A percentile compares a stretch with the other conserved stretches of the same genome.
Evolutionary conservation across 1,140 invertebrate genomes (phyloP).

Genomic region (Drosophila tsacasi): DNA sequence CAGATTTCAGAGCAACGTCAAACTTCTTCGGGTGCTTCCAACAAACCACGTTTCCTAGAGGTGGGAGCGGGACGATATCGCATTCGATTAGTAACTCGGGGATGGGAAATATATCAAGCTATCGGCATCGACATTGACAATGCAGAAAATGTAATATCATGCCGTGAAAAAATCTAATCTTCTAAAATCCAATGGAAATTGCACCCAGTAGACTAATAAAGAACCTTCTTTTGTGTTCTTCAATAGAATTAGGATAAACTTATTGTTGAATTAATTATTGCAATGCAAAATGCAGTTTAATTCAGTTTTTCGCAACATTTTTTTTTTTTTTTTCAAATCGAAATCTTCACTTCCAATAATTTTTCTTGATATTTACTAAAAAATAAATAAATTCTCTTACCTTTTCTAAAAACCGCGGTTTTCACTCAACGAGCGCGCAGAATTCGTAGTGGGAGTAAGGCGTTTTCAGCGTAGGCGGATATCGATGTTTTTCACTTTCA

Average conservation of each 20-base stretch:
- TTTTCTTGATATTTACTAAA: not conserved
- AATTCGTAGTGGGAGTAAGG: not conserved
- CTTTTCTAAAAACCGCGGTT: not conserved
- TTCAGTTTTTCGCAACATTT: not conserved
- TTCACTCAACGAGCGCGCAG: not conserved
- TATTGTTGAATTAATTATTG: not conserved
- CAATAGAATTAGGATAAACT: no score
- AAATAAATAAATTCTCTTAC: not conserved
- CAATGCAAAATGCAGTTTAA: not conserved
- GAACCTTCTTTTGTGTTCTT: no score
- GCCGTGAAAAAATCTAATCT: no score
- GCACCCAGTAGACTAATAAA: no score
- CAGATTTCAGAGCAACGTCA: conserved; percentile 70
- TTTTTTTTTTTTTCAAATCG: no score
- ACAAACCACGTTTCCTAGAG: conserved; percentile 76
- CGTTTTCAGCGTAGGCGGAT: conserved; percentile 1
- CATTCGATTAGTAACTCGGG: not conserved
- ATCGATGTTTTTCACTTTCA: conserved; percentile 11
- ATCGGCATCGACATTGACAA: not conserved
- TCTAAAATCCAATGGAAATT: no score
- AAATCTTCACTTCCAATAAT: no score
- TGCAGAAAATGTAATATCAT: no score
- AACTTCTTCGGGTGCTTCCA: conserved; percentile 78
- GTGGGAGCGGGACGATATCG: not conserved
- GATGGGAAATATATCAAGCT: not conserved